phyloP scores from a whole-genome alignment of 1,140 invertebrate species.

The Sinella curviseta region DNA sequence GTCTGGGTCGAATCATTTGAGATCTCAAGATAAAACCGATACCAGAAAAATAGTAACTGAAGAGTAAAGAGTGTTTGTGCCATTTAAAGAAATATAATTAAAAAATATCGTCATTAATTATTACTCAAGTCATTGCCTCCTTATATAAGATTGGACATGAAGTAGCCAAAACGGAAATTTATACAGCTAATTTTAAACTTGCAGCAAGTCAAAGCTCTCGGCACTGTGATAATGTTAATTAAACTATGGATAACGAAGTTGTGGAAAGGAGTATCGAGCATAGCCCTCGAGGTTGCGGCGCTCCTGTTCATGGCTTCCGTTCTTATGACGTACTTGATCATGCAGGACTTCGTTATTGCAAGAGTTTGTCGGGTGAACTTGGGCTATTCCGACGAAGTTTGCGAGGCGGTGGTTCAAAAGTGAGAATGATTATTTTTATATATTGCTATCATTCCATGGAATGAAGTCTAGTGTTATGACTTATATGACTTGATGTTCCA shows the following conservation, averaged over 20 bases:
- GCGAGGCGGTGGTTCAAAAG: constrained; percentile 62
- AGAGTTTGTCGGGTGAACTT: constrained; percentile 81
- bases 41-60: background rate
- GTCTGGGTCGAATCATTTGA: background rate
- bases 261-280: background rate
- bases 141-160: too few species aligned
- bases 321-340: constrained; percentile 12
- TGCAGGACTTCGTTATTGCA: constrained; percentile 69
- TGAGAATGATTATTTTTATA: background rate
- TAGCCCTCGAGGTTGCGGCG: background rate
- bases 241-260: background rate
- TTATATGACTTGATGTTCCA: background rate
- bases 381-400: constrained; percentile 67
- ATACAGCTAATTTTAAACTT: too few species aligned
- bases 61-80: background rate
- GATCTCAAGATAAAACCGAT: background rate
- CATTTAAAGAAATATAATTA: too few species aligned
- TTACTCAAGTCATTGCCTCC: too few species aligned
- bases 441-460: background rate
- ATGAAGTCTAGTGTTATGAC: background rate
- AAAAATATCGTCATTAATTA: too few species aligned
- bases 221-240: background rate
- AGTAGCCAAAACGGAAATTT: too few species aligned
- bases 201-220: too few species aligned
- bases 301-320: constrained; percentile 2